Evolutionary conservation across 2,113 vertebrate genomes (phyloP), one percentile per base, ranked within the genome.

Genomic region (Brienomyrus brachyistius): DNA sequence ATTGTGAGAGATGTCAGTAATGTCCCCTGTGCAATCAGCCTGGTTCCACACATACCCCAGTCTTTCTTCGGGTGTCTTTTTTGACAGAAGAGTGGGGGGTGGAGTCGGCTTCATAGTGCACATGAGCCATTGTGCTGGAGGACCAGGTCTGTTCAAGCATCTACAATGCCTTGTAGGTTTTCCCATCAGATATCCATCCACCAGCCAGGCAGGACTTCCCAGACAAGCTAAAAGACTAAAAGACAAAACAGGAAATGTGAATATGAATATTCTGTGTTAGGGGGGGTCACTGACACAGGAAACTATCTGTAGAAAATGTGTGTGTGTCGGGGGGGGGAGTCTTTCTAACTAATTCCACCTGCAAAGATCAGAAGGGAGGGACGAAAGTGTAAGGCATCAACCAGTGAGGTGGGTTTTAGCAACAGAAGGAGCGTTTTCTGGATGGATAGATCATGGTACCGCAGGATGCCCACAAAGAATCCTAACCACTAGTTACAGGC

Each of bases 401-500:
- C 62, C 21, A 47, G n/a, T 77, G 82, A 89, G 47, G n/a, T 48
- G 87, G 74, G 80, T 54, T 89, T 87, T 83, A 88, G 89, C 86
- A 88, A 47, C 77, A 89, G 89, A 88, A 88, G 47, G 88, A 89
- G 87, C 83, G 48, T 89, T 91, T 84, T 45, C 74, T 86, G 87
- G 87, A 90, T 86, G 51, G 82, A 74, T 23, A 40, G 21, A 17
- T 59, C 90, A 47, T 35, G 52, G 17, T 19, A 56, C n/a, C 88
- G 89, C 89, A 90, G 89, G 77, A 88, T 27, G 90, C 91, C 91
- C 59, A 74, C 89, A 88, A 91, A 93, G 92, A 90, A 92, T 59
- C 89, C 89, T 85, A 90, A 92, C 90, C 91, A 90, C 90, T 91
- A 91, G 89, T 90, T 70, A 89, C 88, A 91, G 91, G 23, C 90